Evolutionary conservation across 2,113 vertebrate genomes (phyloP), one percentile per base, ranked within the genome.

Genomic region (Upupa epops): DNA sequence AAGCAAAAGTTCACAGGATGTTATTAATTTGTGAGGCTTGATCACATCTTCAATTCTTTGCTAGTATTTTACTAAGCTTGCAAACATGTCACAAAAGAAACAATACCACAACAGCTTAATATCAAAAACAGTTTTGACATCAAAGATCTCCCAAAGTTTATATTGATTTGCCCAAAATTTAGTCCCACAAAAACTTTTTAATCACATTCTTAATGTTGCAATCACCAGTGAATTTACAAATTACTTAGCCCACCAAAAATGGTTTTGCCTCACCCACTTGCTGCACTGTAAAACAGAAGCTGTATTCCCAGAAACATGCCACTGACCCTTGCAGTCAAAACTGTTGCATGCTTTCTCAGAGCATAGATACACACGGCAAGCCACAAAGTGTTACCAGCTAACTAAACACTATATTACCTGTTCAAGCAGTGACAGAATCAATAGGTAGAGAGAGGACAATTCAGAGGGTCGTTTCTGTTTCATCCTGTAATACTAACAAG

Each of bases 1-100:
- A 86, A 93, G 66, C 3, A 80, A 69, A 93, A 75, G 45, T 89
- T 83, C 91, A 48, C 82, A 94, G 90, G 92, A 92, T 89, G 51
- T 86, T 94, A 64, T 88, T 91, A 1, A 82, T 92, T 92, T 92
- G 55, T 54, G 65, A 89, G 73, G 17, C 54, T 88, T 85, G 32
- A 79, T 89, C 29, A 48, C 42, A 42, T 68, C 80, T 84, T 77
- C 34, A 63, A 37, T 75, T 88, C 86, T 69, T 86, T 86, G 55
- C 28, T 83, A 70, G 6, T 51, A 42, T 81, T 90, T 75, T 76
- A 86, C 32, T 73, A 88, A 29, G 26, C 60, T 63, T 61, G 36
- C 46, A 86, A 93, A 55, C 8, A 32, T 84, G 86, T 88, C 49
- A 86, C 42, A 69, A 75, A 17, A 74, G 83, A 49, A 92, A 40